A percentile compares a stretch with the other conserved stretches of the same genome.
These are phyloP conservation scores for Drosophila birchii DNA, from an alignment of 2,888 invertebrate species.

Conservation along the genomic window DNA sequence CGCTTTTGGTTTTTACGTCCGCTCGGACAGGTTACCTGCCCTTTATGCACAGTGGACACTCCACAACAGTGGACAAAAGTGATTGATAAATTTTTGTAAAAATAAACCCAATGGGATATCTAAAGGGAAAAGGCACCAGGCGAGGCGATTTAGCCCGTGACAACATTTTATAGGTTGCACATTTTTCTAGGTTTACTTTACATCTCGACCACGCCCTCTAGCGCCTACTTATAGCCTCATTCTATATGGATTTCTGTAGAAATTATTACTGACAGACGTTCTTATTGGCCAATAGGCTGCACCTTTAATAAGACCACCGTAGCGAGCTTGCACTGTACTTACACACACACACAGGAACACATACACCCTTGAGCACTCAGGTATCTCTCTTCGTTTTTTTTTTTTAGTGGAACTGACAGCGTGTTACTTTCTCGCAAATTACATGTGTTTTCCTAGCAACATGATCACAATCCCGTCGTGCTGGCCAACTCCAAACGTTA, in stretches of 20 bases:
- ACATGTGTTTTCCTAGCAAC: constrained; percentile 73
- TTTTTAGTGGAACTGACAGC: constrained; percentile 71
- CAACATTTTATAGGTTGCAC: not conserved
- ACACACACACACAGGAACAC: constrained; percentile 47
- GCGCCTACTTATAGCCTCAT: not conserved
- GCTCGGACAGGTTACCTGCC: constrained; percentile 72
- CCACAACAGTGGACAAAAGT: not conserved
- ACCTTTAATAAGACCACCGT: not conserved
- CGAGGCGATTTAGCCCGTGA: not conserved
- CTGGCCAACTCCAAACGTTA: constrained; percentile 10
- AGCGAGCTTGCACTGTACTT: constrained; percentile 18
- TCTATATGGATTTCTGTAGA: not conserved
- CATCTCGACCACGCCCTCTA: not conserved
- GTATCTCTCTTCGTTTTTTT: constrained; percentile 50
- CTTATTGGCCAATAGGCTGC: not conserved
- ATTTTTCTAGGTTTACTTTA: not conserved
- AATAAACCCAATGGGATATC: not conserved
- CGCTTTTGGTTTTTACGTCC: constrained; percentile 72
- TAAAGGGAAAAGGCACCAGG: not conserved
- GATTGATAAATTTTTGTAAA: not conserved
- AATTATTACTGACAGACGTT: not conserved
- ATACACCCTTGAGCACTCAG: constrained; percentile 23
- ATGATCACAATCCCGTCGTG: constrained; percentile 12
- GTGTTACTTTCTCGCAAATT: constrained; percentile 81
- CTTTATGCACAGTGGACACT: constrained; percentile 34